A percentile compares a stretch with the other conserved stretches of the same genome.
Conservation (phyloP, 2,113 vertebrate species). For the Varanus salvator region DNA sequence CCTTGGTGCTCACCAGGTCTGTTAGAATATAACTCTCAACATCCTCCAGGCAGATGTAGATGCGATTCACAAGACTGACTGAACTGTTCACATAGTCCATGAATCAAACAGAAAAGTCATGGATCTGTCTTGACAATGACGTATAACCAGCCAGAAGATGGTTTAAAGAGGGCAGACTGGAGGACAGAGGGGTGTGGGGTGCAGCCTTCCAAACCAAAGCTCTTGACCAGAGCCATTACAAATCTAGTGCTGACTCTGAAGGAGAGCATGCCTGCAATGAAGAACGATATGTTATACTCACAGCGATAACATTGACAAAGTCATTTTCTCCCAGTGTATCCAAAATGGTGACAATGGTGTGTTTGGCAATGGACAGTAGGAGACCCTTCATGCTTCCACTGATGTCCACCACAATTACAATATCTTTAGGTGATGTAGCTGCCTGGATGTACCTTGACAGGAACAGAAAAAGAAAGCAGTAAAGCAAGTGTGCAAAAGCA, state of each 20-base stretch:
- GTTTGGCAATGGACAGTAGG: conserved; percentile 92
- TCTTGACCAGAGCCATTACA: neutral
- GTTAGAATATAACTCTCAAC: too few species aligned
- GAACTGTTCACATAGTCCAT: neutral
- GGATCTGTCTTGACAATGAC: neutral
- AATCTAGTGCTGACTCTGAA: neutral
- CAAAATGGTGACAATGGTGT: conserved; percentile 91
- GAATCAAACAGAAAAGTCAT: neutral
- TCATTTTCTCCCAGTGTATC: conserved; percentile 97
- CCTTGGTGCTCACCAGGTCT: too few species aligned
- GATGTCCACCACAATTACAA: conserved; percentile 91
- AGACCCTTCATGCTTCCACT: conserved; percentile 98
- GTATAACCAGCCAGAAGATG: neutral
- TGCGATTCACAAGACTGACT: neutral
- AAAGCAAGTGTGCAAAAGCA: accelerated
- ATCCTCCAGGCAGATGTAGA: too few species aligned
- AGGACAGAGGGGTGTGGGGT: neutral
- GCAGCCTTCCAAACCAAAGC: neutral
- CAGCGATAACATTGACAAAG: conserved; percentile 95
- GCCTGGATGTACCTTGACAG: conserved; percentile 93
- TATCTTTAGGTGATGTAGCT: conserved; percentile 94
- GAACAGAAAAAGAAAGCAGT: neutral
- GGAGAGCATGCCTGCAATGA: neutral
- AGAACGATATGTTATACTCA: conserved; percentile 59
- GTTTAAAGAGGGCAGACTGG: neutral